Evolutionary conservation across 2,888 invertebrate species (phyloP).

Genomic region (Fragum fragum): DNA sequence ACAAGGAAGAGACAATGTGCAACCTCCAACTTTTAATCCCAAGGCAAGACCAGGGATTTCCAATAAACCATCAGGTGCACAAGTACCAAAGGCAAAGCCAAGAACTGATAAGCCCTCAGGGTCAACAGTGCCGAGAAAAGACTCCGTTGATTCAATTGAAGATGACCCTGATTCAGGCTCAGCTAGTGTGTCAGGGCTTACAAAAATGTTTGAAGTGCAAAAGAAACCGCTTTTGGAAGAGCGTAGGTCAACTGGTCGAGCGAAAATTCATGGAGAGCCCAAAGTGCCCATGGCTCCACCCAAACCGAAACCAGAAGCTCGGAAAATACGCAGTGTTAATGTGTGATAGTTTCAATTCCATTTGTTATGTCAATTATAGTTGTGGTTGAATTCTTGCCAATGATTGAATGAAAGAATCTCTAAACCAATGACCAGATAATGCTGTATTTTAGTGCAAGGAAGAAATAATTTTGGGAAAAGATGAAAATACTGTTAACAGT

Average conservation of each 20-base stretch:
- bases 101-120: constrained; percentile 18
- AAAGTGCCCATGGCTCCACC: constrained; percentile 60
- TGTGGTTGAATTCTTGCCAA: not conserved
- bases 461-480: too few species aligned
- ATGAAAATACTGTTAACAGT: too few species aligned
- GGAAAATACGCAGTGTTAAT: constrained; percentile 64
- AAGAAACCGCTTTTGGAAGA: constrained; percentile 60
- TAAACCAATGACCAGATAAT: too few species aligned
- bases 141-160: constrained; percentile 62
- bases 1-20: constrained; percentile 15
- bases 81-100: constrained; percentile 18
- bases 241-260: constrained; percentile 36
- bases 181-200: constrained; percentile 64
- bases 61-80: constrained; percentile 9
- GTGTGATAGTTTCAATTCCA: constrained; percentile 48
- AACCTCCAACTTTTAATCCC: constrained; percentile 61
- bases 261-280: constrained; percentile 44
- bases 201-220: constrained; percentile 62
- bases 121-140: constrained; percentile 40
- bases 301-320: constrained; percentile 63
- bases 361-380: constrained; percentile 10
- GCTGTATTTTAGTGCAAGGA: too few species aligned
- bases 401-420: too few species aligned
- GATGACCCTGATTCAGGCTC: constrained; percentile 58
- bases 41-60: constrained; percentile 52